Evolutionary conservation across 2,888 invertebrate species (phyloP).

Genomic region (Ophion obscuratus): DNA sequence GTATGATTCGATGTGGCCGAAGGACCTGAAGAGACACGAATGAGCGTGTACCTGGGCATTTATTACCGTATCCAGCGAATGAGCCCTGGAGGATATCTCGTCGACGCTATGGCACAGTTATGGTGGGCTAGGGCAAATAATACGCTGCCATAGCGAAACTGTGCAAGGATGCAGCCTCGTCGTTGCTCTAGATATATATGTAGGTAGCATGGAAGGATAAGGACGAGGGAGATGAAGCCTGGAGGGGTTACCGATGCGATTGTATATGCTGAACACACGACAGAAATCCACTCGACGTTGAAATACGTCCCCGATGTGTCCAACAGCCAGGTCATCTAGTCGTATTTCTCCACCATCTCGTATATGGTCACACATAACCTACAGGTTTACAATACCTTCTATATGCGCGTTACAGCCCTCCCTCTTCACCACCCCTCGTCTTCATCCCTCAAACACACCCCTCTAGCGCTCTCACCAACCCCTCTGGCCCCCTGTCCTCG

Average conservation of each 20-base stretch:
- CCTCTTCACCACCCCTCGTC: not conserved
- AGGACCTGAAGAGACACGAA: conserved; percentile 44
- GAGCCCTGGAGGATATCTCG: conserved; percentile 55
- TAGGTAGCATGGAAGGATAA: not conserved
- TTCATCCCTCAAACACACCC: not conserved
- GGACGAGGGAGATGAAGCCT: not conserved
- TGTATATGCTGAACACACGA: conserved; percentile 58
- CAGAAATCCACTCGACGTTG: conserved; percentile 68
- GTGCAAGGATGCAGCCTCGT: conserved; percentile 54
- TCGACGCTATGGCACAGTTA: conserved; percentile 14
- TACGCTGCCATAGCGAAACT: conserved; percentile 27
- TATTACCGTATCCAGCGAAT: conserved; percentile 64
- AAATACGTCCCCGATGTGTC: conserved; percentile 68
- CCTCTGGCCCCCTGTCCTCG: conserved; percentile 1
- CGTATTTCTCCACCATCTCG: conserved; percentile 51
- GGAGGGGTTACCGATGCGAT: conserved; percentile 44
- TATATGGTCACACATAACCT: conserved; percentile 39
- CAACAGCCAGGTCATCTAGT: conserved; percentile 62
- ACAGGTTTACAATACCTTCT: conserved; percentile 46
- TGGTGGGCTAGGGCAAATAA: conserved; percentile 33
- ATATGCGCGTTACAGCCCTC: conserved; percentile 10
- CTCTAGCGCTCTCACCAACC: too few relatives aligned
- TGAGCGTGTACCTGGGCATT: conserved; percentile 45
- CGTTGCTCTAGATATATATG: not conserved
- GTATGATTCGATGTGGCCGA: conserved; percentile 6